Evolutionary conservation across 2,888 invertebrate species (phyloP).

Genomic region (Phyllotreta striolata): DNA sequence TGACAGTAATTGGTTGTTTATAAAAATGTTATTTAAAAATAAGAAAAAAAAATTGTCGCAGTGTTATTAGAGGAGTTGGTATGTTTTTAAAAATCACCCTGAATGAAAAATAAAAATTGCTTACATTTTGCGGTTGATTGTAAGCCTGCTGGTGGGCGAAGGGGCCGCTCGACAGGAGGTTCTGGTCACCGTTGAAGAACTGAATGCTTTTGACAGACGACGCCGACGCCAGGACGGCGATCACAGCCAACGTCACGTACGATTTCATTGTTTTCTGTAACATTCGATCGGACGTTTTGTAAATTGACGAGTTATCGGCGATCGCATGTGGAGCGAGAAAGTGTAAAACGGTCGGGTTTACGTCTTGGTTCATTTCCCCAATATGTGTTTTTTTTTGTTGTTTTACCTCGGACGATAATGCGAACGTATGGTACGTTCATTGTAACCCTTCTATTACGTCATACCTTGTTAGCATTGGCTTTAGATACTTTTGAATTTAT

Average conservation of each 20-base stretch:
- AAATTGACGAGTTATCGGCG: slow-evolving; percentile 15
- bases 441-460: no score
- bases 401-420: no score
- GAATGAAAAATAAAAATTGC: not conserved
- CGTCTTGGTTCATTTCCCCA: no score
- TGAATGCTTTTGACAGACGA: slow-evolving; percentile 31
- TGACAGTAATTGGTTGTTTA: no score
- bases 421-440: no score
- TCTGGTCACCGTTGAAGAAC: slow-evolving; percentile 38
- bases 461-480: no score
- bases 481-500: no score
- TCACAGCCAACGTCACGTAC: slow-evolving; percentile 29
- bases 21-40: no score
- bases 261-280: slow-evolving; percentile 37
- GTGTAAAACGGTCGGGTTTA: not conserved
- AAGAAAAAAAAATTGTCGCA: no score
- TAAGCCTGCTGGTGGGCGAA: slow-evolving; percentile 34
- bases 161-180: slow-evolving; percentile 36
- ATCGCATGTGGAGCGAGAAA: not conserved
- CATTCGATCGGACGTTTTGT: slow-evolving; percentile 18
- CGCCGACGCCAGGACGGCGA: slow-evolving; percentile 33
- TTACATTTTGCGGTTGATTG: slow-evolving; percentile 21
- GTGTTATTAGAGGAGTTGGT: no score
- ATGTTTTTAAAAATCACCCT: no score
- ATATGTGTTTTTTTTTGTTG: no score